phyloP scores from a whole-genome alignment of 2,888 invertebrate genomes.

The Tetragonisca angustula region DNA sequence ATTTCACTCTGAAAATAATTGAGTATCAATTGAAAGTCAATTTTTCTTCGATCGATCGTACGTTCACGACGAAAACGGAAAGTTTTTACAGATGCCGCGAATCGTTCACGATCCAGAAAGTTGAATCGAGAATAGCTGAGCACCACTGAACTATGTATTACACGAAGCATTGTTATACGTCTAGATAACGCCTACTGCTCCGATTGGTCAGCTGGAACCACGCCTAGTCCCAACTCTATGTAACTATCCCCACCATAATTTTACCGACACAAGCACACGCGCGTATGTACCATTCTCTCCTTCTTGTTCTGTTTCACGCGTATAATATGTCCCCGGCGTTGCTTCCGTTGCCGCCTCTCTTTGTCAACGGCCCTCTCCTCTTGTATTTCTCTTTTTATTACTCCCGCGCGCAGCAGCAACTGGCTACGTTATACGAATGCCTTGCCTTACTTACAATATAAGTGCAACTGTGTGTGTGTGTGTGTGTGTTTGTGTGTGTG shows the following conservation, averaged over 20 bases:
- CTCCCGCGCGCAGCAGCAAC: slow-evolving; percentile 30
- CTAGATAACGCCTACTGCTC: slow-evolving; percentile 68
- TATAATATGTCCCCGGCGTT: slow-evolving; percentile 24
- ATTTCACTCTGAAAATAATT: too few relatives aligned
- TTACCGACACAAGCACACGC: slow-evolving; percentile 39
- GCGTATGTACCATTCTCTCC: slow-evolving; percentile 35
- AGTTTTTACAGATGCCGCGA: not conserved
- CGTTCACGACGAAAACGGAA: not conserved
- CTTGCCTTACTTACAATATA: not conserved
- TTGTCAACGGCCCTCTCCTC: slow-evolving; percentile 22
- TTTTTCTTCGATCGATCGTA: not conserved
- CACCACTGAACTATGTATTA: slow-evolving; percentile 43
- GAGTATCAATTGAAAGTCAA: fast-evolving
- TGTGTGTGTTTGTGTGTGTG: too few relatives aligned
- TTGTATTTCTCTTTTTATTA: slow-evolving; percentile 36
- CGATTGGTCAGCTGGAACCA: slow-evolving; percentile 71
- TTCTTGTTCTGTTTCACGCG: slow-evolving; percentile 24
- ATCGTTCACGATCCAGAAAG: not conserved
- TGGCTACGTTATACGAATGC: slow-evolving; percentile 2
- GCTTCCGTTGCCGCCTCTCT: slow-evolving; percentile 47
- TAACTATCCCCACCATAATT: slow-evolving; percentile 60
- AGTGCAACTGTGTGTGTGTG: not conserved
- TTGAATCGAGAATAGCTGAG: slow-evolving; percentile 17
- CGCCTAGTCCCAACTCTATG: slow-evolving; percentile 65
- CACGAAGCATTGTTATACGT: slow-evolving; percentile 56